A percentile compares a stretch with the other conserved stretches of the same genome.
Conservation (phyloP, 2,888 invertebrate species). For the Habrosyne pyritoides region DNA sequence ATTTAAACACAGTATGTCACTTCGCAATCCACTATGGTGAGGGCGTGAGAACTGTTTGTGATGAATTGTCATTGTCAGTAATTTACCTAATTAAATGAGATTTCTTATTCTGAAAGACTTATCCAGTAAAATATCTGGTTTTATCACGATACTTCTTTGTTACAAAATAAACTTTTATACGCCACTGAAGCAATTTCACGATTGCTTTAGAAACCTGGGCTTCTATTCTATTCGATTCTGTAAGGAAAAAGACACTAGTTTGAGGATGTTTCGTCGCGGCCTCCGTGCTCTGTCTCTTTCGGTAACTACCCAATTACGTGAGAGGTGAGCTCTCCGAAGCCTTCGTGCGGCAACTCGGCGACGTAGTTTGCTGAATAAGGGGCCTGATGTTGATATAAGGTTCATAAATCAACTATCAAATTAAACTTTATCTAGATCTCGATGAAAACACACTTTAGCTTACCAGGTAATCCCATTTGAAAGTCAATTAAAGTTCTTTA, state of each 20-base stretch:
- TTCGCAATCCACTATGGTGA: neutral
- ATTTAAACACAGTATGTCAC: neutral
- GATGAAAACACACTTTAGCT: slow-evolving; percentile 10
- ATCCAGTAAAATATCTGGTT: neutral
- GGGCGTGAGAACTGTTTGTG: slow-evolving; percentile 2
- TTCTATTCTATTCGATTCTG: neutral
- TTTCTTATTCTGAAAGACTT: neutral
- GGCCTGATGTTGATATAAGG: too few species aligned
- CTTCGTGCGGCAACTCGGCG: too few species aligned
- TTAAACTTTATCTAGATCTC: neutral
- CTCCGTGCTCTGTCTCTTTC: too few species aligned
- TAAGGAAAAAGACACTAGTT: too few species aligned
- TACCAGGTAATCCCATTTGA: slow-evolving; percentile 25
- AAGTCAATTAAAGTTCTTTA: slow-evolving; percentile 36
- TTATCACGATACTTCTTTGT: slow-evolving; percentile 3
- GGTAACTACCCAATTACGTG: too few species aligned
- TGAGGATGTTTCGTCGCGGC: too few species aligned
- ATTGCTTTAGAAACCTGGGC: neutral
- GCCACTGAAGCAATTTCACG: slow-evolving; percentile 2
- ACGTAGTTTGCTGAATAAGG: too few species aligned
- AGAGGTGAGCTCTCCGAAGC: too few species aligned
- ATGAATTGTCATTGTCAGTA: slow-evolving; percentile 1
- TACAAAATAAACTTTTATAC: neutral
- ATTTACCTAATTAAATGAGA: slow-evolving; percentile 2
- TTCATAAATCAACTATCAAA: neutral